These are phyloP conservation scores for Bufo gargarizans DNA, from an alignment of 2,113 vertebrate species.

Conservation along the genomic window DNA sequence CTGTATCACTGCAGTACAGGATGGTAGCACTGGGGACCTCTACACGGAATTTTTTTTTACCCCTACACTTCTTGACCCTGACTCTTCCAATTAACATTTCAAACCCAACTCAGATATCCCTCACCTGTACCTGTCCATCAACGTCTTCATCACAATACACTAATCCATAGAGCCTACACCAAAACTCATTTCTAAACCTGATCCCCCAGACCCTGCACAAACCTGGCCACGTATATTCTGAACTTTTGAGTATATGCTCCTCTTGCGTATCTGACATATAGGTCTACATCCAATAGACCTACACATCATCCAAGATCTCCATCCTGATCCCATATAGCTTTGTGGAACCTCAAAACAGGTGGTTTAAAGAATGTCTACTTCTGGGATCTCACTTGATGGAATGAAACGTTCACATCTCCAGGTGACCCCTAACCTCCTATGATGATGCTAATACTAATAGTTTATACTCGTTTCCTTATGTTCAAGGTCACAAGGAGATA, in stretches of 20 bases:
- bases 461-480: background rate
- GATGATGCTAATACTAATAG: background rate
- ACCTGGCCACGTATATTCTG: background rate
- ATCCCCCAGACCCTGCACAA: background rate
- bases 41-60: background rate
- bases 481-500: constrained; percentile 27
- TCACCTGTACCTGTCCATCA: background rate
- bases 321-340: background rate
- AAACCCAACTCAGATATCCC: background rate
- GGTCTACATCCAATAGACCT: background rate
- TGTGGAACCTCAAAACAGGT: background rate
- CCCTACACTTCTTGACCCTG: constrained; percentile 18
- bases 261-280: background rate
- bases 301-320: background rate
- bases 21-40: background rate
- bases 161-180: background rate
- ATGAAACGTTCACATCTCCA: background rate
- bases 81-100: background rate
- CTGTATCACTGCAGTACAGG: background rate
- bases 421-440: background rate
- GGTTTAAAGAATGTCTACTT: background rate
- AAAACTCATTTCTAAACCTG: background rate
- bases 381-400: background rate
- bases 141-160: background rate
- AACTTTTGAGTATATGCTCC: background rate